These are phyloP conservation scores for Oncorhynchus gorbuscha DNA, from an alignment of 2,113 vertebrate species.

Conservation along the genomic window DNA sequence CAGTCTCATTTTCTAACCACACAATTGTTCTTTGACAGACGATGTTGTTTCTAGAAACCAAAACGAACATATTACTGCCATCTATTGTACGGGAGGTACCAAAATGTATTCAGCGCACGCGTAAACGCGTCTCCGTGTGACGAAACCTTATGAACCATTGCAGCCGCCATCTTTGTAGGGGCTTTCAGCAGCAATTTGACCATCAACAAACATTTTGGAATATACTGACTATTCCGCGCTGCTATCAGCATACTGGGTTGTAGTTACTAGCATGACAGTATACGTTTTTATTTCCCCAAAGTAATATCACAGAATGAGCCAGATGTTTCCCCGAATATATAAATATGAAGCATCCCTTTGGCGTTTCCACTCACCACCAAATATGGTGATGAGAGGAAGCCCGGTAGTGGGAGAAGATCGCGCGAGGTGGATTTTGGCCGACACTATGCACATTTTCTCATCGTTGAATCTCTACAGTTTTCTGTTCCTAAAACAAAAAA, in stretches of 20 bases:
- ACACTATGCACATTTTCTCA: too few relatives aligned
- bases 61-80: not conserved
- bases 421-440: too few relatives aligned
- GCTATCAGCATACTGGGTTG: not conserved
- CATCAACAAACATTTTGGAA: too few relatives aligned
- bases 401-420: too few relatives aligned
- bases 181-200: not conserved
- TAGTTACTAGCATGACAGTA: not conserved
- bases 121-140: not conserved
- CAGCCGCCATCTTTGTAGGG: conserved; percentile 52
- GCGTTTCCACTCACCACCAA: too few relatives aligned
- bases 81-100: not conserved
- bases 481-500: too few relatives aligned
- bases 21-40: not conserved
- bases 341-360: too few relatives aligned
- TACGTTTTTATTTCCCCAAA: not conserved
- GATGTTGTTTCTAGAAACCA: not conserved
- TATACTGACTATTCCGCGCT: too few relatives aligned
- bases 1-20: not conserved
- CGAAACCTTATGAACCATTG: not conserved
- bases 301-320: not conserved
- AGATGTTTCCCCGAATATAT: too few relatives aligned
- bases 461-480: too few relatives aligned
- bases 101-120: conserved; percentile 21
- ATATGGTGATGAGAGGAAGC: too few relatives aligned